phyloP scores from a whole-genome alignment of 2,797 vertebrate species.

The Muscicapa comitata region DNA sequence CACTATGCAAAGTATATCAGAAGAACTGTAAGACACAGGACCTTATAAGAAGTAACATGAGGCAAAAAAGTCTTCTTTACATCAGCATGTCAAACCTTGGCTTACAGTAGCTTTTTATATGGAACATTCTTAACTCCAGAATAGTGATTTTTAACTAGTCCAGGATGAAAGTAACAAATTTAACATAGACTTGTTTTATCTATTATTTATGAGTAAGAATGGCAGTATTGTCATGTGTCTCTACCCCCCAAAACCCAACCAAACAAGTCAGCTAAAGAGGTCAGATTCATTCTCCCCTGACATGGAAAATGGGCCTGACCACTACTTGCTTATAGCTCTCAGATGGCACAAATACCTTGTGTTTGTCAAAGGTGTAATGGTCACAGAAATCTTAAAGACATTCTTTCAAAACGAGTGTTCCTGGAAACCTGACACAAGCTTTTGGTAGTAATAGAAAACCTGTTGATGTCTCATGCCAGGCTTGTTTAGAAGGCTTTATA shows the following conservation, averaged over 20 bases:
- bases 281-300: neutral
- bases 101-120: neutral
- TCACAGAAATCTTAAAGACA: neutral
- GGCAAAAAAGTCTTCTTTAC: accelerated
- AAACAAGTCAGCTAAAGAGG: neutral
- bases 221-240: neutral
- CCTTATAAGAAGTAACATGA: neutral
- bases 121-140: neutral
- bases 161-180: neutral
- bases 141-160: neutral
- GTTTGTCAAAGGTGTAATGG: neutral
- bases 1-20: neutral
- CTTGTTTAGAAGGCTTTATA: neutral
- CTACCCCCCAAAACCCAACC: neutral
- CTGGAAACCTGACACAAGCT: neutral
- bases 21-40: neutral
- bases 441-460: neutral
- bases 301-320: neutral
- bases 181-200: neutral
- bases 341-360: neutral
- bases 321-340: neutral
- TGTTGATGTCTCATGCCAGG: neutral
- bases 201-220: neutral
- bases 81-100: neutral
- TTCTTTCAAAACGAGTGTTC: neutral